Evolutionary conservation across 2,888 invertebrate genomes (phyloP), one percentile per base, ranked within the genome.

Genomic region (Ectobius pallidus): DNA sequence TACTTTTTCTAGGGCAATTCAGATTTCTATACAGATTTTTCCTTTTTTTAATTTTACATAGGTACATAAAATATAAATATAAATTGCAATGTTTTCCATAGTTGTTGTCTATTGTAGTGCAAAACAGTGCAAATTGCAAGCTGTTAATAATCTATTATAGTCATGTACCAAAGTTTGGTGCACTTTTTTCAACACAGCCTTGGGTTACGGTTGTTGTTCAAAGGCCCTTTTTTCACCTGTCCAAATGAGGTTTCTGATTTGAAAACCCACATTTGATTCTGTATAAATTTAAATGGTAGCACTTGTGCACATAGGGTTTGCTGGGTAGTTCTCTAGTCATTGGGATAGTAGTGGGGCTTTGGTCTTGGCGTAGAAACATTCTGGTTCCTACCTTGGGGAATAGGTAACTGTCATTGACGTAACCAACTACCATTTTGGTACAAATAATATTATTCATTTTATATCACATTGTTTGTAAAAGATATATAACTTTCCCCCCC

Each of bases 401-500:
- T 52, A 49, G 73, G 73, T 63, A 69, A 70, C 73, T 58, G 65
- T 71, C 46, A 67, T 58, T 68, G 73, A 71, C 70, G 27, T 74
- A 74, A 72, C 71, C 70, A 73, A 76, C 72, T 75, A 76, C 77
- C 76, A 75, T 76, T 76, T 76, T 76, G 76, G 77, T 77, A 76
- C 76, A 77, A 77, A 77, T 75, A 75, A 75, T 75, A 75, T 75
- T 76, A 73, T 76, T 77, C 73, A 75, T 77, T 77, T 77, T 77
- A 73, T 77, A 76, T 73, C 74, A 76, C 72, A 74, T 75, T 76
- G 75, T 77, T 74, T 76, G 73, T 74, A 76, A 75, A 75, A 72
- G 67, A 73, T 74, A 73, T 70, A 71, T 74, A 71, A 71, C 69
- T 74, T 72, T 42, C 25, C 49, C 69, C 74, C 77, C 75, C 73